phyloP scores from a whole-genome alignment of 30 jellyfish, hydroid and myxozoan genomes.

The Aurelia coerulea region DNA sequence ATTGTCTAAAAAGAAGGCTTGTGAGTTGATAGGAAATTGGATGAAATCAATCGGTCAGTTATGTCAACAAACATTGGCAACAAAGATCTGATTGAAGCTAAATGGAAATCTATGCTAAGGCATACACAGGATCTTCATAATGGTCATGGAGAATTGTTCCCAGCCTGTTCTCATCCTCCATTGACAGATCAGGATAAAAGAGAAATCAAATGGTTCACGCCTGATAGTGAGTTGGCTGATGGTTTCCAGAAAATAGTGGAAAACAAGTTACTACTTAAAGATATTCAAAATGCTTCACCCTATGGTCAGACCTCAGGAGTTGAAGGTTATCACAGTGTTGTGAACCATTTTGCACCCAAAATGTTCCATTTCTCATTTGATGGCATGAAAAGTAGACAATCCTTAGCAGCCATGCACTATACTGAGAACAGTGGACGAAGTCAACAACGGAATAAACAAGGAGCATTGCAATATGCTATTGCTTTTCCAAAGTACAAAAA shows the following conservation, averaged over 20 bases:
- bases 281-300: constrained; percentile 7
- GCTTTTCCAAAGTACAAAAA: too few species aligned
- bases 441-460: too few species aligned
- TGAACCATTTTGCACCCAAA: constrained; percentile 35
- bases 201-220: constrained; percentile 27
- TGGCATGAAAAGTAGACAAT: constrained; percentile 10
- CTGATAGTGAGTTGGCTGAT: constrained; percentile 19
- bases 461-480: too few species aligned
- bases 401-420: constrained; percentile 22
- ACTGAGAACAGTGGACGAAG: constrained; percentile 32
- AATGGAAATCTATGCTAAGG: constrained; percentile 36
- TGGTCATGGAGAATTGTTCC: constrained; percentile 22
- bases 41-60: constrained; percentile 74
- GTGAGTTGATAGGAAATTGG: too few species aligned
- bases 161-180: constrained; percentile 10
- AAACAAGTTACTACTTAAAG: constrained; percentile 4
- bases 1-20: too few species aligned
- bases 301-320: constrained; percentile 36
- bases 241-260: constrained; percentile 20
- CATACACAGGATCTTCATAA: constrained; percentile 14
- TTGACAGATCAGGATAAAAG: constrained; percentile 32
- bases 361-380: constrained; percentile 31
- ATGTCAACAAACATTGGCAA: constrained; percentile 51
- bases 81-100: constrained; percentile 49
- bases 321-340: constrained; percentile 27